These are phyloP conservation scores for Forbesichthys papilliferus DNA, from an alignment of 2,113 vertebrate species.

Conservation along the genomic window DNA sequence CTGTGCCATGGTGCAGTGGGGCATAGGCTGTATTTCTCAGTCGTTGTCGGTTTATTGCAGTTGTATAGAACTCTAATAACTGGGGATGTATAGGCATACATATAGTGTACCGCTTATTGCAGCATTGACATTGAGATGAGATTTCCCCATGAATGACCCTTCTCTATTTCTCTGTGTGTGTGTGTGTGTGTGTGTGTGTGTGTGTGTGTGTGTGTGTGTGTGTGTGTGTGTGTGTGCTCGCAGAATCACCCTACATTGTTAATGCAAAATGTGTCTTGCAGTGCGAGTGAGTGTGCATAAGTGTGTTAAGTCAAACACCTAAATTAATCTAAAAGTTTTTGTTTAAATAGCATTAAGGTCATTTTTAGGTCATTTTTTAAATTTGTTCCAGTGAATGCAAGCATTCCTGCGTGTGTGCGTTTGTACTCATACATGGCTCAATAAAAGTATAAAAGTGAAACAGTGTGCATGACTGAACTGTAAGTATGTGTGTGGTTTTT, in stretches of 20 bases:
- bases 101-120: conserved; percentile 15
- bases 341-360: neutral
- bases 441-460: conserved; percentile 40
- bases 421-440: conserved; percentile 5
- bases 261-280: neutral
- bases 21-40: conserved; percentile 40
- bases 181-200: conserved; percentile 13
- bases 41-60: conserved; percentile 32
- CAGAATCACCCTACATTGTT: neutral
- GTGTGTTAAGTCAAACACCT: conserved; percentile 3
- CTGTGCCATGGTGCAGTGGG: conserved; percentile 48
- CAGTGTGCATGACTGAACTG: conserved; percentile 54
- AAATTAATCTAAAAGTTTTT: neutral
- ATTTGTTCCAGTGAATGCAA: neutral
- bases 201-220: conserved; percentile 11
- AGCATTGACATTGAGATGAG: conserved; percentile 32
- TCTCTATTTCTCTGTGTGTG: neutral
- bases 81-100: neutral
- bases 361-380: neutral
- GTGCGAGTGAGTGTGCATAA: conserved; percentile 1
- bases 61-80: conserved; percentile 27
- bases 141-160: conserved; percentile 18
- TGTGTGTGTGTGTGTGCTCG: conserved; percentile 3
- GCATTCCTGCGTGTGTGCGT: neutral
- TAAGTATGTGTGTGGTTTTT: conserved; percentile 32